These are phyloP conservation scores for Echeneis naucrates DNA, from an alignment of 2,797 vertebrate genomes.

Conservation along the genomic window DNA sequence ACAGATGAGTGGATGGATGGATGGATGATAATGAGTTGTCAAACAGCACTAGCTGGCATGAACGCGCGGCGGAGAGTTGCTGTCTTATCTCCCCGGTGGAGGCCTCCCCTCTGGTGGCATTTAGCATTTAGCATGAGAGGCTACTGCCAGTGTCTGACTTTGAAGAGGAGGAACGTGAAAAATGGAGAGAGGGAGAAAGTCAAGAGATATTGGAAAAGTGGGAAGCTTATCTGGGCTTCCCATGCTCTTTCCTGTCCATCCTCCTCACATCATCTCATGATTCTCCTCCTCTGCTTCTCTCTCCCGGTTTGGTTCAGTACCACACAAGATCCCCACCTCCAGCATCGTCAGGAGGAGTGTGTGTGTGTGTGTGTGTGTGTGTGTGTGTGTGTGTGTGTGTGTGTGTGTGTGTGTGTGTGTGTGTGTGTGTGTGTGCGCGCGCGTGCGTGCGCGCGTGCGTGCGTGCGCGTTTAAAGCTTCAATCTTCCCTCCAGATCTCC, in stretches of 20 bases:
- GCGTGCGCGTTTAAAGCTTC: constrained; percentile 8
- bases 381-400: neutral
- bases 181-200: neutral
- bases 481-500: constrained; percentile 29
- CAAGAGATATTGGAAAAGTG: neutral
- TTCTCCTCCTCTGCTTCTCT: constrained; percentile 15
- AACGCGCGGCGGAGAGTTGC: constrained; percentile 23
- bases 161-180: constrained; percentile 12
- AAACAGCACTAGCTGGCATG: constrained; percentile 10
- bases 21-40: constrained; percentile 22
- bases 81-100: constrained; percentile 44
- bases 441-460: no score
- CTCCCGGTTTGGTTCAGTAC: constrained; percentile 4
- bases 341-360: neutral
- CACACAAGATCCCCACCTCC: constrained; percentile 27
- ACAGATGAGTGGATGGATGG: neutral
- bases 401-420: neutral
- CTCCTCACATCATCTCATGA: constrained; percentile 12
- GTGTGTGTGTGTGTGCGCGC: neutral
- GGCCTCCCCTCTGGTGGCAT: constrained; percentile 47
- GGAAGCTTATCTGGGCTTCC: constrained; percentile 61
- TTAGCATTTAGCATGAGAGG: constrained; percentile 20
- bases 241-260: constrained; percentile 41
- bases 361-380: neutral
- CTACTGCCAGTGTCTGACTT: constrained; percentile 4